phyloP scores from a whole-genome alignment of 2,888 invertebrate species.

The Achlya flavicornis region DNA sequence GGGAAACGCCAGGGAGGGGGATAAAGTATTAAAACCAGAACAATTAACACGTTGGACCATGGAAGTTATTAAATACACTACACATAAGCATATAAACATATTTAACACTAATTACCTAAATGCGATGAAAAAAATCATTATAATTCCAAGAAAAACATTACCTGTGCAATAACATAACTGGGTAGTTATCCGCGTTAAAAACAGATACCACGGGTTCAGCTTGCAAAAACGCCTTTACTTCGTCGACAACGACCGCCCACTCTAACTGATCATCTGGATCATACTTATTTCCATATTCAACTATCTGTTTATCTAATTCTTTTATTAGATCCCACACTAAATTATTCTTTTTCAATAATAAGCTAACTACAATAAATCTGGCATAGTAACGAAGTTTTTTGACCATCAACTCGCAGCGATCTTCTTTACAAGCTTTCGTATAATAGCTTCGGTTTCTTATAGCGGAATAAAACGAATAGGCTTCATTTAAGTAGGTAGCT shows the following conservation, averaged over 20 bases:
- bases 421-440: conserved; percentile 96
- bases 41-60: too few relatives aligned
- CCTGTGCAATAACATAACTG: conserved; percentile 95
- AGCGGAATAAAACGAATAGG: conserved; percentile 97
- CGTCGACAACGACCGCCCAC: conserved; percentile 97
- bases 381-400: conserved; percentile 98
- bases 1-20: too few relatives aligned
- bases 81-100: too few relatives aligned
- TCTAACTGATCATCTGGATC: conserved; percentile 98
- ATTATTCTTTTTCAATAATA: conserved; percentile 96
- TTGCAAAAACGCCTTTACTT: conserved; percentile 96
- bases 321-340: conserved; percentile 95
- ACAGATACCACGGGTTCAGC: conserved; percentile 96
- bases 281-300: conserved; percentile 97
- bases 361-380: conserved; percentile 97
- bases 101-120: too few relatives aligned
- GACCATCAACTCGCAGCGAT: conserved; percentile 97
- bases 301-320: conserved; percentile 96
- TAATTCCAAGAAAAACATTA: conserved; percentile 43
- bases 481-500: conserved; percentile 97
- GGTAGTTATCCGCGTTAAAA: conserved; percentile 93
- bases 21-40: too few relatives aligned
- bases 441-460: conserved; percentile 97
- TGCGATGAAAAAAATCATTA: too few relatives aligned
- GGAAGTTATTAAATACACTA: too few relatives aligned